phyloP scores from a whole-genome alignment of 53 echinoderm and acorn worm genomes.

The Echinometra lucunter region DNA sequence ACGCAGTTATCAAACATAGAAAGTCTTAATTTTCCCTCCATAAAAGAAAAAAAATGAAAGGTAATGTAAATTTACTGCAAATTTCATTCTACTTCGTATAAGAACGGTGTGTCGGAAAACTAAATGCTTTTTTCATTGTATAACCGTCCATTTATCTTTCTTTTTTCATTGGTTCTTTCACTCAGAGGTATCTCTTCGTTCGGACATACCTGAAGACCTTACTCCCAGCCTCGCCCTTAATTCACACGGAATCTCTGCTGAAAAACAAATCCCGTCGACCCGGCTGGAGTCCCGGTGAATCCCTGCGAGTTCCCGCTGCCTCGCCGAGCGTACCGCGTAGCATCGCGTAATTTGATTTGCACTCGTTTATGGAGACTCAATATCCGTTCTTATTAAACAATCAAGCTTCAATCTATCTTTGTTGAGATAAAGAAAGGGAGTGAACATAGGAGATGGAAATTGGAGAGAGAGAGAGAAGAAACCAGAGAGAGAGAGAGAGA shows the following conservation, averaged over 20 bases:
- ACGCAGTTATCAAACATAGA: neutral
- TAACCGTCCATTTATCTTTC: neutral
- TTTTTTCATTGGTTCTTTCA: neutral
- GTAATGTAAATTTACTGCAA: too few species aligned
- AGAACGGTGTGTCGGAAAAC: too few species aligned
- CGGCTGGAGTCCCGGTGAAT: conserved; percentile 63
- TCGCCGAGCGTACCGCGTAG: conserved; percentile 35
- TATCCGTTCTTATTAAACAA: conserved; percentile 69
- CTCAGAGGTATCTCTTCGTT: neutral
- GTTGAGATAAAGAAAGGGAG: conserved; percentile 18
- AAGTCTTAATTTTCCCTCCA: too few species aligned
- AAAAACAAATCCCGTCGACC: conserved; percentile 67
- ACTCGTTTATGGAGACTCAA: conserved; percentile 48
- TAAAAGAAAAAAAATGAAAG: too few species aligned
- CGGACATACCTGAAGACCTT: neutral
- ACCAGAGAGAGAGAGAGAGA: neutral
- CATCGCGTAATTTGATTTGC: conserved; percentile 60
- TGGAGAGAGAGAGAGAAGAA: neutral
- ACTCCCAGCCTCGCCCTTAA: conserved; percentile 55
- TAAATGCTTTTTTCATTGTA: too few species aligned
- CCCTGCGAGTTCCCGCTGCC: conserved; percentile 45
- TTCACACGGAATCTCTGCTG: conserved; percentile 68
- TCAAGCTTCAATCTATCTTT: conserved; percentile 46
- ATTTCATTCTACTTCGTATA: too few species aligned
- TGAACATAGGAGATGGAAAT: neutral